Evolutionary conservation across 92 coral and sea anemone genomes (phyloP).

Genomic region (Parazoanthus swiftii): DNA sequence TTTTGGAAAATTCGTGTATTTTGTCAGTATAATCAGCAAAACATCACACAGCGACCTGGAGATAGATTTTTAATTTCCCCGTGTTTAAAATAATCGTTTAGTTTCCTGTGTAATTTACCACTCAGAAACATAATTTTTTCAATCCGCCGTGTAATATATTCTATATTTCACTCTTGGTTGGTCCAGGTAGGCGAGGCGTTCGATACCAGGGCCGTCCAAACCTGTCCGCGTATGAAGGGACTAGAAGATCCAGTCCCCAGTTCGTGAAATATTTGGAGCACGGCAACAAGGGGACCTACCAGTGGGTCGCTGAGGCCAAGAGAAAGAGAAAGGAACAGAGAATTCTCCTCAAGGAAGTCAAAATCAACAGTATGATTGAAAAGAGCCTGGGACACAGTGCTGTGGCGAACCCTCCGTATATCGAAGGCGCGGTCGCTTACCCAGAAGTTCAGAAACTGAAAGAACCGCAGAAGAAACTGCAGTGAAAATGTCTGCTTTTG

Average conservation of each 20-base stretch:
- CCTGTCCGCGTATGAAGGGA: slow-evolving; percentile 63
- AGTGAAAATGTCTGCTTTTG: neutral
- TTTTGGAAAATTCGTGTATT: too few species aligned
- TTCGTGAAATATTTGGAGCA: slow-evolving; percentile 55
- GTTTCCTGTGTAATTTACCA: too few species aligned
- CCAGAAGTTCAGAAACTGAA: slow-evolving; percentile 40
- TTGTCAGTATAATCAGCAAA: too few species aligned
- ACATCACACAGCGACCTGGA: too few species aligned
- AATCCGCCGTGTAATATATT: neutral
- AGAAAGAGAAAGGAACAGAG: slow-evolving; percentile 71
- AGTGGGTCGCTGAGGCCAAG: slow-evolving; percentile 78
- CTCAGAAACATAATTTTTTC: neutral
- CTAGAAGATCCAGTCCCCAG: slow-evolving; percentile 82
- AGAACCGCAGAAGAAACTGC: slow-evolving; percentile 26
- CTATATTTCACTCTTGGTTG: neutral
- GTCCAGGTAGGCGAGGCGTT: slow-evolving; percentile 85
- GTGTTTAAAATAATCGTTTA: too few species aligned
- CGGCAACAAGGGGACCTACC: slow-evolving; percentile 64
- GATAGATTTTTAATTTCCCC: too few species aligned
- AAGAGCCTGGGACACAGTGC: slow-evolving; percentile 59
- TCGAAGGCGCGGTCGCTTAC: slow-evolving; percentile 51
- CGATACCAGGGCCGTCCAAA: slow-evolving; percentile 74
- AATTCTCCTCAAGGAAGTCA: slow-evolving; percentile 60
- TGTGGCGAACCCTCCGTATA: slow-evolving; percentile 50
- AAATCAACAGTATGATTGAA: slow-evolving; percentile 51